These are phyloP conservation scores for Leptopterna dolabrata DNA, from an alignment of 2,888 invertebrate genomes.

Conservation along the genomic window DNA sequence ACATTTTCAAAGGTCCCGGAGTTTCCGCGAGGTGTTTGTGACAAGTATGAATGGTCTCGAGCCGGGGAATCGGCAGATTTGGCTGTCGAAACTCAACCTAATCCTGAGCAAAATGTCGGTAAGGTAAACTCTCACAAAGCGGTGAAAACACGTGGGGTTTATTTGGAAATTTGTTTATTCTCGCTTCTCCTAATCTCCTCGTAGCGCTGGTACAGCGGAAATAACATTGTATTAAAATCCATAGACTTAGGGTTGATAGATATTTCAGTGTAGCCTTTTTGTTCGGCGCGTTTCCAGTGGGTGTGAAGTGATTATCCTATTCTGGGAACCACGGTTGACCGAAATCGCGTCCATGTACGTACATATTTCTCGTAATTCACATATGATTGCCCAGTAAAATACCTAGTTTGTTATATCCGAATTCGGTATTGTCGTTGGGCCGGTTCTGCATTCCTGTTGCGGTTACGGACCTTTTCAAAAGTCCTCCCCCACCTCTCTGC, in stretches of 20 bases:
- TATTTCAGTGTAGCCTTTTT: not conserved
- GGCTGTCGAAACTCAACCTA: constrained; percentile 9
- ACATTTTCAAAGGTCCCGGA: not conserved
- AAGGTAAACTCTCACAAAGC: constrained; percentile 56
- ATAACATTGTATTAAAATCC: not conserved
- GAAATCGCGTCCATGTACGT: not conserved
- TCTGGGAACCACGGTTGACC: constrained; percentile 2
- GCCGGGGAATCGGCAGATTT: not conserved
- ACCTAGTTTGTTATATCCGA: no score
- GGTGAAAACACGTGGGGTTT: constrained; percentile 58
- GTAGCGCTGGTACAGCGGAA: not conserved
- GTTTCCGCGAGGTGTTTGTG: not conserved
- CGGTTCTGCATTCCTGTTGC: not conserved
- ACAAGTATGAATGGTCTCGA: not conserved
- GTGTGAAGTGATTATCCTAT: constrained; percentile 11
- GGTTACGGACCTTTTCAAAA: constrained; percentile 2
- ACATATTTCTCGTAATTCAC: not conserved
- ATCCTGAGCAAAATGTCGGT: constrained; percentile 58
- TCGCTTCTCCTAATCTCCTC: not conserved
- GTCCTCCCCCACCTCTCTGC: not conserved
- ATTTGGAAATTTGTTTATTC: constrained; percentile 29
- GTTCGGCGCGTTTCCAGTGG: constrained; percentile 30
- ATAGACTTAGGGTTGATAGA: not conserved
- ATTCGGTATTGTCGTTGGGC: not conserved
- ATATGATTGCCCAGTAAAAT: not conserved